Base-by-base conservation (phyloP, 1,140 invertebrate species). In the Pomacea maculata region DNA sequence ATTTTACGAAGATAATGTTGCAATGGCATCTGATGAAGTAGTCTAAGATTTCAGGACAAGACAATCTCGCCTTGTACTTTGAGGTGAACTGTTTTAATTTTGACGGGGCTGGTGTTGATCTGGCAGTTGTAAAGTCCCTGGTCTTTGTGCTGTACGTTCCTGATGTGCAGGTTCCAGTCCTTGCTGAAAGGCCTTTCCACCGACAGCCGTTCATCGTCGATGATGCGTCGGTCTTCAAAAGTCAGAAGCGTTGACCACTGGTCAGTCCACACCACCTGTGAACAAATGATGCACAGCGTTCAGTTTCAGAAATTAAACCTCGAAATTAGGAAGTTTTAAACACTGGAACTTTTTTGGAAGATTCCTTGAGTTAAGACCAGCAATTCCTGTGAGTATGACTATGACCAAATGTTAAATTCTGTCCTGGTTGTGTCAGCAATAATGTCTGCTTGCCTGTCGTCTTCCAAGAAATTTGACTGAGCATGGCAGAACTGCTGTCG, bases 401-500 rank as follows among this genome's bases (percentile, higher is more conserved):
- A 45, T 11, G 57, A 61, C 3, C 11, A 61, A 61, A 61, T 6
- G 57, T 14, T 61, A 17, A 61, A 61, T 61, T 61, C 15, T 61
- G 57, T 14, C 11, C 57, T 0, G 15, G 15, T 14, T 61, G 57
- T 17, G 57, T 61, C 57, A 61, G 57, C 57, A 61, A 3, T 4
- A 45, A 34, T 45, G 19, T 34, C 19, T 34, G 25, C 63, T 74
- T 93, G 97, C 97, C 94, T 97, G 96, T 90, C 96, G 97, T 84
- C 94, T 94, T 85, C 95, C 94, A 45, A 98, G 94, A 92, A 97
- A 96, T 89, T 98, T 96, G 34, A 98, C 96, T 78, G 98, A 95
- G 89, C 97, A 98, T 29, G 96, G 96, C 63, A 98, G 93, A 5
- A 97, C 92, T 21, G 96, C 97, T 89, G 97, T 96, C 73, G 96